Evolutionary conservation across 1,140 invertebrate species (phyloP).

Genomic region (Maconellicoccus hirsutus): DNA sequence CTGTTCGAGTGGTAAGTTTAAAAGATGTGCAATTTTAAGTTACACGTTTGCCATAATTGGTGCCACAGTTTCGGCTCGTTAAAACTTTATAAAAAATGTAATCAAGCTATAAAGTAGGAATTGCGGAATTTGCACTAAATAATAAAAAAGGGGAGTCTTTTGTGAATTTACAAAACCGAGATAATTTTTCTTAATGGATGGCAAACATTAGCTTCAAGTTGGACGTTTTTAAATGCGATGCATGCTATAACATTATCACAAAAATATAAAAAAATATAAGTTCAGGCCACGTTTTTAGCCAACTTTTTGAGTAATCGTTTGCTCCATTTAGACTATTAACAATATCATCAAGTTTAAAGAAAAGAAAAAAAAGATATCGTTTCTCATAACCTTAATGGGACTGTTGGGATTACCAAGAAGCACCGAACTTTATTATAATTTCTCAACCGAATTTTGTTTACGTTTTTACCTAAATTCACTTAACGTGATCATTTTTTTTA

Average conservation of each 20-base stretch:
- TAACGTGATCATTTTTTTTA: constrained; percentile 15
- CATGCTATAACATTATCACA: not conserved
- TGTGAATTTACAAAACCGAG: constrained; percentile 9
- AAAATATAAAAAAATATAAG: constrained; percentile 13
- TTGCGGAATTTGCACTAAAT: not conserved
- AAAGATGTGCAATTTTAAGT: no score
- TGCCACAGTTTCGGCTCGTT: not conserved
- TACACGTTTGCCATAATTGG: not conserved
- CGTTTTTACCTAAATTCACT: constrained; percentile 22
- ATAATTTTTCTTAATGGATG: constrained; percentile 20
- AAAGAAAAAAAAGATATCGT: constrained; percentile 13
- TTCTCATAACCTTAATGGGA: constrained; percentile 19
- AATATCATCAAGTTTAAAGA: constrained; percentile 5
- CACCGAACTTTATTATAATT: not conserved
- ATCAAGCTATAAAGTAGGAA: not conserved
- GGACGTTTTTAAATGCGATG: constrained; percentile 9
- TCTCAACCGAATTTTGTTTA: constrained; percentile 15
- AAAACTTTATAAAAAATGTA: not conserved
- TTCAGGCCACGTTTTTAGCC: not conserved
- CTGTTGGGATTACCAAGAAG: constrained; percentile 10
- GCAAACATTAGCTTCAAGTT: constrained; percentile 14
- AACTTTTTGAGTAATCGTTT: constrained; percentile 20
- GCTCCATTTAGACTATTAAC: constrained; percentile 20
- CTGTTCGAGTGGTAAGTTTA: no score
- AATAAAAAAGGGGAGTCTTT: not conserved